phyloP scores from a whole-genome alignment of 1,140 invertebrate genomes.

The Magallana angulata region DNA sequence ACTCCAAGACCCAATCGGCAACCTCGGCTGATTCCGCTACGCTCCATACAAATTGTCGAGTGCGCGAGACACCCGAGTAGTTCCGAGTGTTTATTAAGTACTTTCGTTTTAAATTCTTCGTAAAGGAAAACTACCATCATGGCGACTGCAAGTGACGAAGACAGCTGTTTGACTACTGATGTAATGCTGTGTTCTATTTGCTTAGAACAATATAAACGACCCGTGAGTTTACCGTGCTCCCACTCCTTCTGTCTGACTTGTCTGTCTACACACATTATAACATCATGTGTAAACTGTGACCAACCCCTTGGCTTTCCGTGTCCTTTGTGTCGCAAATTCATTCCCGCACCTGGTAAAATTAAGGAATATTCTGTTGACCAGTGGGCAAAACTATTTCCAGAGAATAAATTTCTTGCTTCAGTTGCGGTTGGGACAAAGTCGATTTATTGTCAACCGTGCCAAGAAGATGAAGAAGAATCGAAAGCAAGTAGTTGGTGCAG shows the following conservation, averaged over 20 bases:
- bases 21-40: too few species aligned
- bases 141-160: neutral
- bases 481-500: neutral
- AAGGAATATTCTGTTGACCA: neutral
- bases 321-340: neutral
- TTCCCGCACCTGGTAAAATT: neutral
- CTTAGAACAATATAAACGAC: neutral
- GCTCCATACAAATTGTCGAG: too few species aligned
- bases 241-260: neutral
- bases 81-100: too few species aligned
- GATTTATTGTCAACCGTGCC: neutral
- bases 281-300: neutral
- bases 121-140: too few species aligned
- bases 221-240: neutral
- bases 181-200: neutral
- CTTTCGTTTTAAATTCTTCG: too few species aligned
- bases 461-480: neutral
- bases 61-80: too few species aligned
- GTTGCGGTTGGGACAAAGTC: neutral
- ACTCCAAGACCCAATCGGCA: too few species aligned
- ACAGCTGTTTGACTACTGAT: neutral
- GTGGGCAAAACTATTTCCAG: neutral
- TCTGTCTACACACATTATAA: neutral
- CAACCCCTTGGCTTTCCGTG: neutral
- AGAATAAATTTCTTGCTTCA: neutral